Base-by-base conservation (phyloP, 2,113 vertebrate genomes). In the Rhadina sibilatrix region DNA sequence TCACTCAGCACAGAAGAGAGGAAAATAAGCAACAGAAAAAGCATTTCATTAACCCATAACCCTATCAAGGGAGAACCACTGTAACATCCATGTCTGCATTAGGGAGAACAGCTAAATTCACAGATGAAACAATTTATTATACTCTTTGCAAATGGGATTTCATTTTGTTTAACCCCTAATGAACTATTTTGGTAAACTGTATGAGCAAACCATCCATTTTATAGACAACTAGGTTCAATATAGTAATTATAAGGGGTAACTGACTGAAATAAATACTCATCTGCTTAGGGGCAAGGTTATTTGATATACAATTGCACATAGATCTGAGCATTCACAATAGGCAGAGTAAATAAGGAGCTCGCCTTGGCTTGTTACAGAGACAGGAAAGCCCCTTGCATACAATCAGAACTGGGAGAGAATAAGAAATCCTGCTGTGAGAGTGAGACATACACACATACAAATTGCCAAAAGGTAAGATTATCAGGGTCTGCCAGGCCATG, bases 21-120 rank as follows among this genome's bases (percentile, higher is more conserved):
- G 98, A 98, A 99, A 99, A 99, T 99, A 98, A 98, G 98, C 98
- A 98, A 98, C 98, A 98, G 98, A 99, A 99, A 99, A 99, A 99
- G 98, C 99, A 99, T 99, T 99, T 99, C 98, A 99, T 99, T 99
- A 99, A 99, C 99, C 99, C 98, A 98, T 99, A 99, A 98, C 98
- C 98, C 99, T 99, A 98, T 98, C 98, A 97, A 98, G 98, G 98
- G 98, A 98, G 97, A 98, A 98, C 98, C 97, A 96, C 98, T 99
- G 98, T 99, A 99, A 98, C 99, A 99, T 98, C 98, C 98, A 98
- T 99, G 99, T 99, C 98, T 99, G 98, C 98, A 99, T 99, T 99
- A 99, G 98, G 98, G 98, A 99, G 98, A 99, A 99, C 99, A 99
- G 98, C 98, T 98, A 99, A 98, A 99, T 98, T 98, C 98, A 97